phyloP scores from a whole-genome alignment of 2,113 vertebrate species.

The Microtus oregoni region DNA sequence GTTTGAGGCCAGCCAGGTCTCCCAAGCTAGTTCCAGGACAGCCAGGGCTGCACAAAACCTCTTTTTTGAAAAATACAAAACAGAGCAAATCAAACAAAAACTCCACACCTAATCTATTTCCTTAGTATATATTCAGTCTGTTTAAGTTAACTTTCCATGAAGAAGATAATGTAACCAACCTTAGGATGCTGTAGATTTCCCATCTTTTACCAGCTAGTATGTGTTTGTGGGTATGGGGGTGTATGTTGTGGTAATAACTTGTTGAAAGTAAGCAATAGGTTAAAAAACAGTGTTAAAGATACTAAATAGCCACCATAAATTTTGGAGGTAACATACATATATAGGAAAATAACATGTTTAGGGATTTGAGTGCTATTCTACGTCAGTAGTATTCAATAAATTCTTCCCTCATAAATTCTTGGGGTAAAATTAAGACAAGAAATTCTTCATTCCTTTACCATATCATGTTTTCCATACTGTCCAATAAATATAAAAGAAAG shows the following conservation, averaged over 20 bases:
- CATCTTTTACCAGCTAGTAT: neutral
- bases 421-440: neutral
- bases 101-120: neutral
- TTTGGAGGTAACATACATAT: neutral
- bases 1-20: neutral
- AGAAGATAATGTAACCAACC: neutral
- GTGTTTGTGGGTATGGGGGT: neutral
- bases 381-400: neutral
- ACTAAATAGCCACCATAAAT: neutral
- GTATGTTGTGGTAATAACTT: neutral
- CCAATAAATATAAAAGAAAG: neutral
- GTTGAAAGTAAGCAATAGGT: neutral
- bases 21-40: neutral
- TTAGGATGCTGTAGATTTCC: neutral
- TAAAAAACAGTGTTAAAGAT: neutral
- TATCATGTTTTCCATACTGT: neutral
- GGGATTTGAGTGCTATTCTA: neutral
- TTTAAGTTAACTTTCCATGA: neutral
- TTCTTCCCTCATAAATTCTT: neutral
- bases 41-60: neutral
- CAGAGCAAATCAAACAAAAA: neutral
- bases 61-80: neutral
- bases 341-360: neutral
- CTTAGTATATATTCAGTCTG: neutral
- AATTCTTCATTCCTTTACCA: neutral